Evolutionary conservation across 2,888 invertebrate species (phyloP).

Genomic region (Standfussiana lucernea): DNA sequence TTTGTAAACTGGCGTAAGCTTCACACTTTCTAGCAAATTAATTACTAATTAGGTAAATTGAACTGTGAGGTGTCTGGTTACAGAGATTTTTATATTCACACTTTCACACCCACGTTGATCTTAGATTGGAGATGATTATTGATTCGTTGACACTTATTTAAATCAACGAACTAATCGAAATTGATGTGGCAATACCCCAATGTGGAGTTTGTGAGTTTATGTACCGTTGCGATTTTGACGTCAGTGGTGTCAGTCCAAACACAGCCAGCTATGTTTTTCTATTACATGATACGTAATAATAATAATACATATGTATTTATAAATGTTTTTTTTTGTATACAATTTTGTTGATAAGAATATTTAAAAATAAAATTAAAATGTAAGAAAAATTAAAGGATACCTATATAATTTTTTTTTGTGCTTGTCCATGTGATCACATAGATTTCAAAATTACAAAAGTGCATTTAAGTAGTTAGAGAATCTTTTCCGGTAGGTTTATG

Average conservation of each 20-base stretch:
- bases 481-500: too few relatives aligned
- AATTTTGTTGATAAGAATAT: too few relatives aligned
- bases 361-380: too few relatives aligned
- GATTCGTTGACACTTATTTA: slow-evolving; percentile 33
- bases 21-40: slow-evolving; percentile 44
- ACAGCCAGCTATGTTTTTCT: neutral
- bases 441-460: too few relatives aligned
- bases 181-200: neutral
- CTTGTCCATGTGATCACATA: too few relatives aligned
- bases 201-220: neutral
- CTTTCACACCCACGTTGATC: neutral
- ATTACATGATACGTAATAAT: too few relatives aligned
- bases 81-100: slow-evolving; percentile 33
- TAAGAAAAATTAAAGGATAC: too few relatives aligned
- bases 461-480: too few relatives aligned
- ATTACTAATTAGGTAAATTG: slow-evolving; percentile 57
- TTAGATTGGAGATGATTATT: slow-evolving; percentile 19
- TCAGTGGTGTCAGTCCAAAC: neutral
- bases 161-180: neutral
- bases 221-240: neutral
- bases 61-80: slow-evolving; percentile 45
- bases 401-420: too few relatives aligned
- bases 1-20: slow-evolving; percentile 42
- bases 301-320: too few relatives aligned
- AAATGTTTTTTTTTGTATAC: too few relatives aligned